Evolutionary conservation across 2,113 vertebrate species (phyloP).

Genomic region (Sigmodon hispidus): DNA sequence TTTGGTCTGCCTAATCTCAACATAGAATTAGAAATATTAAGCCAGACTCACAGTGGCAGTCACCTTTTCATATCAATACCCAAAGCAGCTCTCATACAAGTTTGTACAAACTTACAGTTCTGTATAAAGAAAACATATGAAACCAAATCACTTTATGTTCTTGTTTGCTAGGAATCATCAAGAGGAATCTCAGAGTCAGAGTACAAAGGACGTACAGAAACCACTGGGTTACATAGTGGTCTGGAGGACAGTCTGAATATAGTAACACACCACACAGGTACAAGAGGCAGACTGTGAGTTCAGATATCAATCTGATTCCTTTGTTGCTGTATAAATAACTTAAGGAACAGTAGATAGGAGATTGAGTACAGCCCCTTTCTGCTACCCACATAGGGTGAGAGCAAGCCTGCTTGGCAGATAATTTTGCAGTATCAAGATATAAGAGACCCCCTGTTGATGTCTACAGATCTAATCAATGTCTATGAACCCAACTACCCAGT

Average conservation of each 20-base stretch:
- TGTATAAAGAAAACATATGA: neutral
- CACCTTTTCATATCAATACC: neutral
- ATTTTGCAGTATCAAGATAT: neutral
- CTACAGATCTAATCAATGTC: neutral
- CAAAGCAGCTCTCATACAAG: neutral
- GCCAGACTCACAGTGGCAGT: neutral
- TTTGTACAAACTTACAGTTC: neutral
- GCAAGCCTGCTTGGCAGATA: neutral
- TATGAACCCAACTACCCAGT: neutral
- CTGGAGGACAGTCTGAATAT: neutral
- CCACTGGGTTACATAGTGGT: neutral
- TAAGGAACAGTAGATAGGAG: neutral
- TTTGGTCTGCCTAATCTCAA: neutral
- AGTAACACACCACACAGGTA: neutral
- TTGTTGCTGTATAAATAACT: neutral
- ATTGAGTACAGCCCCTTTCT: neutral
- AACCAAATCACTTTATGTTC: neutral
- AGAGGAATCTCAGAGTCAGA: neutral
- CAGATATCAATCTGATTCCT: neutral
- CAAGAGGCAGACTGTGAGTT: neutral
- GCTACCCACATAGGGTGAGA: neutral
- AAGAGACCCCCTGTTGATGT: neutral
- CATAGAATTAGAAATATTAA: neutral
- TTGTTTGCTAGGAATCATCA: neutral
- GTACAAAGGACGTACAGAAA: neutral